Evolutionary conservation across 2,888 invertebrate genomes (phyloP).

Genomic region (Galerucella pusilla): DNA sequence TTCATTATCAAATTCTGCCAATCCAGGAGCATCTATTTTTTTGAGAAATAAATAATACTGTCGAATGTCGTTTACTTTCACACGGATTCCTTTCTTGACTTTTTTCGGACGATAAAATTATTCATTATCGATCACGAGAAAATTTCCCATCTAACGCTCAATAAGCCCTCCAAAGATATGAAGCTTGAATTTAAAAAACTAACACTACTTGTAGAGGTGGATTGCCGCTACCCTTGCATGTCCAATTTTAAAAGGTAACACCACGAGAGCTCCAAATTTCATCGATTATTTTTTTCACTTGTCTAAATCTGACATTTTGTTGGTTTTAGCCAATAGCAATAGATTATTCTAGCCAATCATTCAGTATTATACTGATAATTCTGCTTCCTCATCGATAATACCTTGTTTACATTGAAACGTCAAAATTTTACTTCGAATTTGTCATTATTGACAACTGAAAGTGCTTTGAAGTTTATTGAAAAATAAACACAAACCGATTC

Average conservation of each 20-base stretch:
- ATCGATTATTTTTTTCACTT: neutral
- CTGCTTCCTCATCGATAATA: too few relatives aligned
- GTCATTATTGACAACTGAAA: too few relatives aligned
- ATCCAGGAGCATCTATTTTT: conserved; percentile 12
- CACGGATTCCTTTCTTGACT: neutral
- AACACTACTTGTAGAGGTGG: conserved; percentile 9
- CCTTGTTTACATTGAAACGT: too few relatives aligned
- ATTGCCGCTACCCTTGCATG: conserved; percentile 15
- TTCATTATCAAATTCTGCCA: conserved; percentile 21
- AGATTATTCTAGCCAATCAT: too few relatives aligned
- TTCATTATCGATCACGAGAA: conserved; percentile 14
- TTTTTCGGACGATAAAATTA: conserved; percentile 24
- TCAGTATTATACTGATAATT: too few relatives aligned
- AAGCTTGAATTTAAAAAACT: neutral
- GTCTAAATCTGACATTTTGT: too few relatives aligned
- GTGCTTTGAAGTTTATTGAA: too few relatives aligned
- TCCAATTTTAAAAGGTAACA: neutral
- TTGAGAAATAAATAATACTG: conserved; percentile 22
- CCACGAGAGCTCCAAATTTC: neutral
- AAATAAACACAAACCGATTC: too few relatives aligned
- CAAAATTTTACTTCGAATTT: too few relatives aligned
- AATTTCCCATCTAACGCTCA: neutral
- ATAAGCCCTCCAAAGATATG: neutral
- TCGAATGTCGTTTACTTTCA: conserved; percentile 19
- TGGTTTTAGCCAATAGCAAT: too few relatives aligned